Evolutionary conservation across 2,113 vertebrate genomes (phyloP), one percentile per base, ranked within the genome.

Genomic region (Rhodinocichla rosea): DNA sequence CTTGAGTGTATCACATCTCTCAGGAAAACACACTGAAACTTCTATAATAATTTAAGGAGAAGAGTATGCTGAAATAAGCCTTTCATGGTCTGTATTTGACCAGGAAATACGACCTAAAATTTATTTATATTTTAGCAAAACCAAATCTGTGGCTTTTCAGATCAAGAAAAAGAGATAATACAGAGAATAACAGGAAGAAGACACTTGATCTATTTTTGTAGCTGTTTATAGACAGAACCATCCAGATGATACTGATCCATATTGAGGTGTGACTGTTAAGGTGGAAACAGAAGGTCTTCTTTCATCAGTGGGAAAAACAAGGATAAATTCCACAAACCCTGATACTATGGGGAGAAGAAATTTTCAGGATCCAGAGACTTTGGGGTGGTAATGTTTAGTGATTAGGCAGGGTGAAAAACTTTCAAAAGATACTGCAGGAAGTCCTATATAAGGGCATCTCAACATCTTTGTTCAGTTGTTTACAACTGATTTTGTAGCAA

Each of bases 1-100:
- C 82, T 94, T 77, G 63, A 81, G 52, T 87, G 42, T 95, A 87
- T 96, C 49, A 15, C 86, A 52, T 93, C 77, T 71, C 77, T 95
- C 49, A 85, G 81, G 39, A 94, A 96, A 89, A 69, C 79, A 67
- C 81, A 80, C 33, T 69, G 40, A 92, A 80, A 63, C 35, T 87
- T 79, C 73, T 57, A 3, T 82, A 93, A 92, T 60, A 83, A 23
- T 40, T 57, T 45, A 69, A 55, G 45, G 39, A 53, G 50, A 81
- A 77, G 86, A 91, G 55, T 52, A 70, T 71, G 23, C 59, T 91
- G 69, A 94, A 94, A 93, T 79, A 81, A 92, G 40, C 32, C 78
- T 86, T 81, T 89, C 42, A 40, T 67, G 87, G 30, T 81, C 45
- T 67, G 33, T 60, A 67, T 94, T 84, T 86, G 80, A 88, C 85